Base-by-base conservation (phyloP, 2,888 invertebrate species). In the Neoscelio sp. region DNA sequence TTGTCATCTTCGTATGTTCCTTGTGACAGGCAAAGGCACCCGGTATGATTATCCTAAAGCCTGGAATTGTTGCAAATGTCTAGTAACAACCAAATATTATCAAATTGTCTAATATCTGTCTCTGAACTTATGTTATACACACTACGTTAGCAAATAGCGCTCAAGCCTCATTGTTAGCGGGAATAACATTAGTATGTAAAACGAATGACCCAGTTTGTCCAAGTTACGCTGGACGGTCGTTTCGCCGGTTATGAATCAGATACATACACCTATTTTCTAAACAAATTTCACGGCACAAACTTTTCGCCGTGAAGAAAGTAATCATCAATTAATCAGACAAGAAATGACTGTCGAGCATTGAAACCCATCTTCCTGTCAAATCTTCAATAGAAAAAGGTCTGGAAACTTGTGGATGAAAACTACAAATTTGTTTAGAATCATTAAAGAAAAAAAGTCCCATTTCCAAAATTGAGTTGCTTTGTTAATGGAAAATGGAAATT, bases 111-210 rank as follows among this genome's bases (percentile, higher is more conserved):
- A 70, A 79, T 79, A 62, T 76, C 71, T 17, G 71, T 76, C 60
- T 65, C 56, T 75, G 62, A 76, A 75, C 70, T 74, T 65, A 52
- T 26, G 56, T 65, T 73, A 50, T 73, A 60, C 46, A 62, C 42
- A 65, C 12, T 68, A 35, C 33, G 46, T 42, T 71, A 78, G 75
- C 78, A 78, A 81, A 78, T 78, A 77, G 70, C 70, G 71, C 56
- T 75, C 13, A 17, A 71, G 78, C 76, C 46, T 77, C 71, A 77
- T 81, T 79, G 79, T 77, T 75, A 71, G 74, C 74, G 74, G 62
- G 79, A 81, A 81, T 79, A 81, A 81, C 77, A 81, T 81, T 81
- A 79, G 76, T 71, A 80, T 76, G 75, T 81, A 81, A 81, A 81
- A 81, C 75, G 81, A 79, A 79, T 81, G 81, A 81, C 81, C 81